Conservation (phyloP, 2,888 invertebrate species). For the Agriopis leucophaearia region DNA sequence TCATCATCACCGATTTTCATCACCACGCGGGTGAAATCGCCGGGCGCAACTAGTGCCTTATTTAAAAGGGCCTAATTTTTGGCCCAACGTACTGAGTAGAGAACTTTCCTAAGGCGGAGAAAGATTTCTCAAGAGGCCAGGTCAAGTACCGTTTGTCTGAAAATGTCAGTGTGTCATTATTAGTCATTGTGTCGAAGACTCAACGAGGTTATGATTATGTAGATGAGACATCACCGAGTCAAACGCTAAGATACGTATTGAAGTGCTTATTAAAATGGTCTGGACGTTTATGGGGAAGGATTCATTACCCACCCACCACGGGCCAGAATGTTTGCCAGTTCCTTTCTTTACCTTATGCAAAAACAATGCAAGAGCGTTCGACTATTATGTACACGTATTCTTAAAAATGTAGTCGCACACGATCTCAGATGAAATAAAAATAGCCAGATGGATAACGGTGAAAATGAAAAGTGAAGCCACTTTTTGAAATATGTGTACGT, state of each 20-base stretch:
- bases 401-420: too few relatives aligned
- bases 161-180: conserved; percentile 37
- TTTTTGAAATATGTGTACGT: too few relatives aligned
- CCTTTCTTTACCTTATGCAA: conserved; percentile 3
- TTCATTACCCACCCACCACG: conserved; percentile 8
- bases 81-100: not conserved
- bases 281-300: conserved; percentile 5
- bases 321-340: conserved; percentile 3
- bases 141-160: conserved; percentile 8
- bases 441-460: too few relatives aligned
- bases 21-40: too few relatives aligned
- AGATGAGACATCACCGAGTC: conserved; percentile 2
- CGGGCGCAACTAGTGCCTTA: too few relatives aligned
- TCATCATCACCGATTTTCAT: too few relatives aligned
- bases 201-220: conserved; percentile 4
- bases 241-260: not conserved
- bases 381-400: not conserved
- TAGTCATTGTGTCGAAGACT: conserved; percentile 22
- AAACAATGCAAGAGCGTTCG: not conserved
- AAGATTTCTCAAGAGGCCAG: not conserved
- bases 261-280: conserved; percentile 8
- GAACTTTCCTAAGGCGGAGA: not conserved
- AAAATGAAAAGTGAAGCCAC: too few relatives aligned
- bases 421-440: too few relatives aligned
- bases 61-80: not conserved